Evolutionary conservation across 2,113 vertebrate genomes (phyloP).

Genomic region (Albula glossodonta): DNA sequence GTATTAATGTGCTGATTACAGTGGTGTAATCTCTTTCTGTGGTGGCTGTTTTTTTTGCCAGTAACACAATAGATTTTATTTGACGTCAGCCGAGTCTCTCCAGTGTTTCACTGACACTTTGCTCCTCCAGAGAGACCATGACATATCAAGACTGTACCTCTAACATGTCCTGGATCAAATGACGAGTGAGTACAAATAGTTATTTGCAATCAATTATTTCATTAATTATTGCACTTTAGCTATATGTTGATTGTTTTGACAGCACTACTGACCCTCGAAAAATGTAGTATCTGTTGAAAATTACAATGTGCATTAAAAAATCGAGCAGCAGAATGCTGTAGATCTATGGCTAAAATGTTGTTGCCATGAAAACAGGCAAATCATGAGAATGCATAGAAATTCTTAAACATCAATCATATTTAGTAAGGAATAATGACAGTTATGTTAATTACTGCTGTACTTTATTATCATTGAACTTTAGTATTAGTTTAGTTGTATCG

Average conservation of each 20-base stretch:
- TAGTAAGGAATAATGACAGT: too few species aligned
- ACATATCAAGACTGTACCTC: constrained; percentile 15
- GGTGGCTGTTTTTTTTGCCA: background rate
- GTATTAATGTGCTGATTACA: background rate
- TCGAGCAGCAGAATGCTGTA: background rate
- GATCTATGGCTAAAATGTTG: background rate
- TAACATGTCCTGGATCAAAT: constrained; percentile 1
- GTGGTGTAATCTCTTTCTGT: too few species aligned
- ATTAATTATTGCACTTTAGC: too few species aligned
- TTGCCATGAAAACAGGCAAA: background rate
- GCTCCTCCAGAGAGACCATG: constrained; percentile 34
- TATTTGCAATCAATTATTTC: too few species aligned
- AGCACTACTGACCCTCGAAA: too few species aligned
- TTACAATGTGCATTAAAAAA: too few species aligned
- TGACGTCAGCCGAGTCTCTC: background rate
- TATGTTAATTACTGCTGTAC: too few species aligned
- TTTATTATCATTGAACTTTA: too few species aligned
- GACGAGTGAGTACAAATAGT: background rate
- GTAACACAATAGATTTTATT: background rate
- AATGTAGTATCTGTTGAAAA: too few species aligned
- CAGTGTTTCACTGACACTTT: background rate
- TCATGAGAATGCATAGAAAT: background rate
- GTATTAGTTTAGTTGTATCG: too few species aligned
- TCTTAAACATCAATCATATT: too few species aligned
- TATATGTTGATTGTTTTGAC: background rate